These are phyloP conservation scores for Campoletis raptor DNA, from an alignment of 2,888 invertebrate genomes.

Conservation along the genomic window DNA sequence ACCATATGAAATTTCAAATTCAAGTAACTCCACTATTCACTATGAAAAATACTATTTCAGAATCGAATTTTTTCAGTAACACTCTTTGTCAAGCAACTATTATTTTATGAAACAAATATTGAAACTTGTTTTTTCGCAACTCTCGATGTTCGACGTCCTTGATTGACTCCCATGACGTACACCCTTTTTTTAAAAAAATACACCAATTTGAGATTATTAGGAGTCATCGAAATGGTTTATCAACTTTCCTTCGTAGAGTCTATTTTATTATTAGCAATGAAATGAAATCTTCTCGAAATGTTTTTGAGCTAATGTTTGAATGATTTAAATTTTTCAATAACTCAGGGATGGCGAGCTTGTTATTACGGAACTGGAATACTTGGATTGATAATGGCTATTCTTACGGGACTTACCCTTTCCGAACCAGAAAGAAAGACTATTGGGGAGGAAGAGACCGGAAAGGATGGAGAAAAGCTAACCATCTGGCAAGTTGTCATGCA, in stretches of 20 bases:
- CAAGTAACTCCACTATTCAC: not conserved
- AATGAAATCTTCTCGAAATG: not conserved
- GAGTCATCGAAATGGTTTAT: not conserved
- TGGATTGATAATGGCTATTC: constrained; percentile 89
- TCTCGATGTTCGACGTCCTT: no score
- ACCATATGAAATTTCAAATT: not conserved
- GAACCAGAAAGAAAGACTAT: constrained; percentile 92
- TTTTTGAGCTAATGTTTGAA: not conserved
- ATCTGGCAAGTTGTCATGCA: constrained; percentile 92
- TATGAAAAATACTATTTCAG: not conserved
- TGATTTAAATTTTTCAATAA: constrained; percentile 38
- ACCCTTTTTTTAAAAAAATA: not conserved
- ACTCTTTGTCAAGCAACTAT: no score
- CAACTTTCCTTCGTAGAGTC: not conserved
- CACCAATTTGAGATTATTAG: not conserved
- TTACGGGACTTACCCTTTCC: constrained; percentile 91
- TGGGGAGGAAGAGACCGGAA: constrained; percentile 87
- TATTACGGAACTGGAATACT: constrained; percentile 93
- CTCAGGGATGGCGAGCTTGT: constrained; percentile 93
- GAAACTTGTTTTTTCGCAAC: no score
- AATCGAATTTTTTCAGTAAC: no score
- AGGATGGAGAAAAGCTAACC: constrained; percentile 86
- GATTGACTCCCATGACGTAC: not conserved
- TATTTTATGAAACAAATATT: no score
- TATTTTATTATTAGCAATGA: not conserved